phyloP scores from a whole-genome alignment of 2,888 invertebrate species.

The Phlogophora meticulosa region DNA sequence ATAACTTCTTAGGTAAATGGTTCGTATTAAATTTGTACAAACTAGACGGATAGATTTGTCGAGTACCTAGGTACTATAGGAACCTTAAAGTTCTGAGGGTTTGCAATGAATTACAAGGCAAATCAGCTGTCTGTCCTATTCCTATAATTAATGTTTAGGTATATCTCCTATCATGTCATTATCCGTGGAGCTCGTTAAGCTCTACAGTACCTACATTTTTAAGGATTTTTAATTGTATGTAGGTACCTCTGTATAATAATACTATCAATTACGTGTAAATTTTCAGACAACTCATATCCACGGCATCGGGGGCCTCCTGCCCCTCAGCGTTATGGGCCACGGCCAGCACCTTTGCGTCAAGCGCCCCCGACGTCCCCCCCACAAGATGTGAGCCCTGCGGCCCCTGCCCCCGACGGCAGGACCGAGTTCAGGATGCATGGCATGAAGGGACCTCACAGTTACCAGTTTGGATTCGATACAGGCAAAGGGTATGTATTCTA shows the following conservation, averaged over 20 bases:
- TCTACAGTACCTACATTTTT: too few relatives aligned
- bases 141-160: too few relatives aligned
- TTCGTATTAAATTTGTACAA: conserved; percentile 1
- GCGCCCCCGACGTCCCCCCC: conserved; percentile 70
- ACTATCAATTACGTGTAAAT: too few relatives aligned
- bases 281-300: conserved; percentile 77
- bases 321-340: conserved; percentile 72
- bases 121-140: too few relatives aligned
- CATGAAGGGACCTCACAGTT: conserved; percentile 95
- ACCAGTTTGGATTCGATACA: conserved; percentile 96
- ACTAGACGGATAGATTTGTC: too few relatives aligned
- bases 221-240: too few relatives aligned
- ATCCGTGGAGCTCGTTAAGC: too few relatives aligned
- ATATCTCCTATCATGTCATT: too few relatives aligned
- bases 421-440: conserved; percentile 96
- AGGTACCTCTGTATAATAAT: too few relatives aligned
- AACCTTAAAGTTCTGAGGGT: too few relatives aligned
- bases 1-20: not conserved
- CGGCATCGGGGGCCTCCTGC: conserved; percentile 71
- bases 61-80: too few relatives aligned
- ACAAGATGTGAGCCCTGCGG: conserved; percentile 67
- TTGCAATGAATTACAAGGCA: too few relatives aligned
- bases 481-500: conserved; percentile 93
- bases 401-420: conserved; percentile 86
- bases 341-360: conserved; percentile 71